Base-by-base conservation (phyloP, 2,113 vertebrate genomes). In the Vulpes lagopus region DNA sequence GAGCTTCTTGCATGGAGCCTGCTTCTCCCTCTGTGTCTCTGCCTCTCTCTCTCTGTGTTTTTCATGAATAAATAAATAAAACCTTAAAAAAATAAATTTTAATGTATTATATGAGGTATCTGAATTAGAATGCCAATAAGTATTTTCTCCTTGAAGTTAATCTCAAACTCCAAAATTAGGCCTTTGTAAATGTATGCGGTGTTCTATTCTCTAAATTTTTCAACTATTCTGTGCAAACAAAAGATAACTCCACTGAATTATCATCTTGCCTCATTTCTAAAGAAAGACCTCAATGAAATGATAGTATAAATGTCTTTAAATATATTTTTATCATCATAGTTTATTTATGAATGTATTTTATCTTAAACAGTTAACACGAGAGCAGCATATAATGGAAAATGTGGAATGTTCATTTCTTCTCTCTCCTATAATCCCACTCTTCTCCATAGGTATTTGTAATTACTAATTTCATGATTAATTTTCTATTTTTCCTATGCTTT, bases 141-240 rank as follows among this genome's bases (percentile, higher is more conserved):
- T 67, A 3, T 83, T 94, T 89, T 83, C 25, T 78, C 60, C 53
- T 8, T 62, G 23, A 83, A 92, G 25, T 92, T 53, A 92, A 95
- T 38, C 32, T 91, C 65, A 43, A 86, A 95, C 20, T 62, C 25
- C 89, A 69, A 67, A 53, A 62, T 69, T 30, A 94, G 73, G 9
- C 4, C 14, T 82, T 81, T 91, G 57, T 59, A 35, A 81, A 87
- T 91, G 8, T 67, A 60, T 27, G 14, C 69, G 15, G 51, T 59
- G 22, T 92, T 91, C 82, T 57, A n/a, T 22, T 86, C 35, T 96
- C 49, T 91, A 51, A 59, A 65, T 19, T 35, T 71, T 80, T 65
- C 3, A 4, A 25, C n/a, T 62, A 57, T 35, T 5, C 27, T 11
- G 3, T 62, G 27, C 78, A 89, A 74, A 55, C 20, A 71, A 92